phyloP scores from a whole-genome alignment of 2,797 vertebrate genomes.

The Brotula barbata region DNA sequence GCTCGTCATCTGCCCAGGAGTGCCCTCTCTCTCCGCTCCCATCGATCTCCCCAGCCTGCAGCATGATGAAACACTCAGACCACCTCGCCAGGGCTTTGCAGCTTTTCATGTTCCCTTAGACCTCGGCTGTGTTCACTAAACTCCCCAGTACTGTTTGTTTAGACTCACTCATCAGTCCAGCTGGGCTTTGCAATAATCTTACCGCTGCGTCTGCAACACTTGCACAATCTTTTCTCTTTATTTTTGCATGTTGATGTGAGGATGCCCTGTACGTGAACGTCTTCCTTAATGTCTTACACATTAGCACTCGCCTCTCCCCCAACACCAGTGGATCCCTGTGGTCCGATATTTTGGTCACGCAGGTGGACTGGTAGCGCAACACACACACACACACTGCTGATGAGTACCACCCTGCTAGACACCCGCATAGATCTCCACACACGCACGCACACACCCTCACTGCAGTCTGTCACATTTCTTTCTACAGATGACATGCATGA shows the following conservation, averaged over 20 bases:
- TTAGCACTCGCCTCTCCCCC: constrained; percentile 22
- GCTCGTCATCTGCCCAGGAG: constrained; percentile 46
- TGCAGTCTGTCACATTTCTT: constrained; percentile 69
- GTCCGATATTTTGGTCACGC: constrained; percentile 58
- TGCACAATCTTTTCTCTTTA: constrained; percentile 27
- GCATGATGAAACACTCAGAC: constrained; percentile 59
- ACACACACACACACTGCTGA: constrained; percentile 51
- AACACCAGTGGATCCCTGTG: constrained; percentile 27
- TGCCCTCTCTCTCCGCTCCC: constrained; percentile 53
- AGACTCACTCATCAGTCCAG: constrained; percentile 53
- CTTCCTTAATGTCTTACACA: constrained; percentile 14
- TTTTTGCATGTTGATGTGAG: constrained; percentile 22
- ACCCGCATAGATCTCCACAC: constrained; percentile 51
- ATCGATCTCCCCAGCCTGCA: constrained; percentile 58
- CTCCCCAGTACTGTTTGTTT: constrained; percentile 67
- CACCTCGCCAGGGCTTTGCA: constrained; percentile 64
- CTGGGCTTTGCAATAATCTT: constrained; percentile 38
- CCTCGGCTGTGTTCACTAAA: constrained; percentile 65
- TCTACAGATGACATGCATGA: constrained; percentile 57
- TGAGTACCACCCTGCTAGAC: constrained; percentile 54
- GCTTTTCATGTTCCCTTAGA: constrained; percentile 69
- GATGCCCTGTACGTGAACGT: constrained; percentile 15
- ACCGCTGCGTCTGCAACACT: constrained; percentile 3
- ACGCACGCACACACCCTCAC: constrained; percentile 31
- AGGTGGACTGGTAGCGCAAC: constrained; percentile 46